These are phyloP conservation scores for Charanyca ferruginea DNA, from an alignment of 2,888 invertebrate species.

Conservation along the genomic window DNA sequence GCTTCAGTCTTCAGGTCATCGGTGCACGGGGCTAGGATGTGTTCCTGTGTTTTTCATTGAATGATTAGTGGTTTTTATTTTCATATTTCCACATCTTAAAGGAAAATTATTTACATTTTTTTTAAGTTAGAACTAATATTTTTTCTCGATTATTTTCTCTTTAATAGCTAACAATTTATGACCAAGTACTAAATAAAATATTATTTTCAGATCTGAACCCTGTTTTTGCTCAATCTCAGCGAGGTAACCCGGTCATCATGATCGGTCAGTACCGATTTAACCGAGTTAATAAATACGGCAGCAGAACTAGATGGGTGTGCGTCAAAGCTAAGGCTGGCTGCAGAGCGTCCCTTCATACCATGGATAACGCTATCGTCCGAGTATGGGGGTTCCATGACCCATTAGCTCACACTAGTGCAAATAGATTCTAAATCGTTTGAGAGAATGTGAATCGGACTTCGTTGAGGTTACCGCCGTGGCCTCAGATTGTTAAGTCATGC, in stretches of 20 bases:
- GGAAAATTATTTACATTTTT: no score
- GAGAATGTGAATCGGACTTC: conserved; percentile 1
- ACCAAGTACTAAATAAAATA: conserved; percentile 61
- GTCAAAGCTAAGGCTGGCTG: conserved; percentile 88
- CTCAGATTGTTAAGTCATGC: conserved; percentile 27
- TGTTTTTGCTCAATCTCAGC: conserved; percentile 86
- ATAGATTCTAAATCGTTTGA: conserved; percentile 76
- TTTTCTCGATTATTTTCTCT: background rate
- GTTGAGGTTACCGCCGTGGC: background rate
- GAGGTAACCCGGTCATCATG: conserved; percentile 89
- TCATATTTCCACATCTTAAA: no score
- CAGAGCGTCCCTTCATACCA: conserved; percentile 86
- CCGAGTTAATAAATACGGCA: conserved; percentile 87
- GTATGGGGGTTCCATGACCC: conserved; percentile 89
- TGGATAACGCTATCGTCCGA: conserved; percentile 87
- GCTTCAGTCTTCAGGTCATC: background rate
- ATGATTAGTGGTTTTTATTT: background rate
- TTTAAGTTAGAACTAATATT: no score
- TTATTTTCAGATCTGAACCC: conserved; percentile 85
- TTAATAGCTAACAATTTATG: background rate
- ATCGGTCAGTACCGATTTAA: conserved; percentile 88
- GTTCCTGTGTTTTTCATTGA: background rate
- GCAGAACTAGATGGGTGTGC: conserved; percentile 87
- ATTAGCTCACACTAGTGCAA: conserved; percentile 85
- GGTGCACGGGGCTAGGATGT: no score